Evolutionary conservation across 1,140 invertebrate genomes (phyloP), one percentile per base, ranked within the genome.

Genomic region (Papilio aristodemus): DNA sequence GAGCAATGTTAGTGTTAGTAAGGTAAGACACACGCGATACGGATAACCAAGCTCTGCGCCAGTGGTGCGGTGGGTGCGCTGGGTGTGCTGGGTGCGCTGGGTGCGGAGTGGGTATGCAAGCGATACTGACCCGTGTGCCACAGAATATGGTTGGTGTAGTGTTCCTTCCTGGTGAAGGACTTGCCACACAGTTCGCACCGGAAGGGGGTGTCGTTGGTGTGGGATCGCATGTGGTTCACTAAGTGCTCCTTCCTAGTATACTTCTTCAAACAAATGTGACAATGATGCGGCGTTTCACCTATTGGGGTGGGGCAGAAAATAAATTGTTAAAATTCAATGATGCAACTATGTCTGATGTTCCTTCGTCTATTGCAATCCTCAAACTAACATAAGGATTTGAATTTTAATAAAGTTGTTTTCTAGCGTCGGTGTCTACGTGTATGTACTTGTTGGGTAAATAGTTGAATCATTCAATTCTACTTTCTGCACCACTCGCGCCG

Each of bases 71-170:
- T n/a, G n/a, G n/a, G n/a, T n/a, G n/a, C n/a, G n/a, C n/a, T n/a
- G n/a, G n/a, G n/a, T n/a, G n/a, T n/a, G n/a, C n/a, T n/a, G n/a
- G n/a, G n/a, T n/a, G n/a, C n/a, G n/a, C n/a, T n/a, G n/a, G n/a
- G n/a, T n/a, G n/a, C n/a, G n/a, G n/a, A n/a, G n/a, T n/a, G n/a
- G n/a, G 66, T 68, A 75, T 70, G 60, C 69, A 79, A 79, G 50
- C 73, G 27, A 84, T 89, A 91, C 87, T 90, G 91, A 93, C 93
- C 93, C 72, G 95, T 96, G 84, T 96, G 95, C 94, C 95, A 96
- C 93, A 96, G 93, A 87, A 96, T 95, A 92, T 96, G 95, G 92
- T 96, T 96, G 93, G 95, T 96, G 92, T 96, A 95, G 87, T 96
- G 95, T 92, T 96, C 95, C 92, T 96, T 96, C 82, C 96, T 94